Evolutionary conservation across 2,113 vertebrate species (phyloP).

Genomic region (Rhabdornis inornatus): DNA sequence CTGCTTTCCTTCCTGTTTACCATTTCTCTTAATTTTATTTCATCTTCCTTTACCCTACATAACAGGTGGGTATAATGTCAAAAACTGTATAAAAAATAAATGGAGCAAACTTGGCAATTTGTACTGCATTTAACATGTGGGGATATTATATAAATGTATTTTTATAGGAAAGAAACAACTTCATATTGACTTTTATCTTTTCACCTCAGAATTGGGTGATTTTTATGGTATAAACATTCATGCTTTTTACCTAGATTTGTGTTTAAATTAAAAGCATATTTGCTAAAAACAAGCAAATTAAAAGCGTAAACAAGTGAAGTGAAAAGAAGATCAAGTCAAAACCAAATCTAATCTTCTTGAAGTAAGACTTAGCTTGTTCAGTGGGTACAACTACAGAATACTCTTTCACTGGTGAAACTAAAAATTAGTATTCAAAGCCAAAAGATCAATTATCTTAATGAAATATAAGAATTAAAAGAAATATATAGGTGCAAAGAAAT

Average conservation of each 20-base stretch:
- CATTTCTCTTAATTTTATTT: not conserved
- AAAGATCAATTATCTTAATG: not conserved
- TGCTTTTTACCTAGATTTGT: not conserved
- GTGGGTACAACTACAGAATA: too few relatives aligned
- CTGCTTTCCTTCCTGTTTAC: not conserved
- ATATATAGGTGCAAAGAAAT: not conserved
- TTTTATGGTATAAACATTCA: not conserved
- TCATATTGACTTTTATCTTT: not conserved
- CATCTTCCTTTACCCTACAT: not conserved
- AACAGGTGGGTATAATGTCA: not conserved
- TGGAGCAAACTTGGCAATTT: not conserved
- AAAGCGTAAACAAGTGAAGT: not conserved
- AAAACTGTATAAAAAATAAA: not conserved
- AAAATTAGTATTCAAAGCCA: not conserved
- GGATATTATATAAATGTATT: not conserved
- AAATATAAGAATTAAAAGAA: not conserved
- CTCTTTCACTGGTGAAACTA: not conserved
- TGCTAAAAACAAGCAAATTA: not conserved
- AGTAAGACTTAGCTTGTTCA: not conserved
- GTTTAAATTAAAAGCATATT: not conserved
- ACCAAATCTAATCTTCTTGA: not conserved
- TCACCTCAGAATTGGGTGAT: not conserved
- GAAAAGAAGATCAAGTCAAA: not conserved
- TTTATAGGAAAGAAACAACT: not conserved
- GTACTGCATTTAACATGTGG: not conserved